phyloP scores from a whole-genome alignment of 2,113 vertebrate genomes.

The Limanda limanda region DNA sequence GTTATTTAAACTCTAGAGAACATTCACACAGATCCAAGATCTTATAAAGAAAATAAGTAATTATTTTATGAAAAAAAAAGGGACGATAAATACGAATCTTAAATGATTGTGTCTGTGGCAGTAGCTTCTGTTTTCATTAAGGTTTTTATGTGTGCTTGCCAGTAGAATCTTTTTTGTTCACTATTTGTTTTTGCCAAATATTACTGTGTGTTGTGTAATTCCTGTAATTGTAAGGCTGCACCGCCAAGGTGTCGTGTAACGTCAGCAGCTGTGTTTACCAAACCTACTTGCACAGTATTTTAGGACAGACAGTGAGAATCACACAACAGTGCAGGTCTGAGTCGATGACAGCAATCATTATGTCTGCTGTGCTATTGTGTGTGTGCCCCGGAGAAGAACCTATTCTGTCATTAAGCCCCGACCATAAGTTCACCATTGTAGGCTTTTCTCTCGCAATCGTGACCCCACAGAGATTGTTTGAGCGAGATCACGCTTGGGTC shows the following conservation, averaged over 20 bases:
- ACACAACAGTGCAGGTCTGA: slow-evolving; percentile 21
- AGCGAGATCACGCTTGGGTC: slow-evolving; percentile 42
- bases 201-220: slow-evolving; percentile 43
- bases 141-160: neutral
- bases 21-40: neutral
- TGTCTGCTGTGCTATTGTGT: slow-evolving; percentile 41
- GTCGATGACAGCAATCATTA: slow-evolving; percentile 52
- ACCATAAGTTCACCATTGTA: slow-evolving; percentile 12
- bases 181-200: slow-evolving; percentile 13
- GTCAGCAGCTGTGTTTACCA: slow-evolving; percentile 31
- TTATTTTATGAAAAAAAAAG: no score
- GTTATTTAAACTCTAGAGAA: no score
- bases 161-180: neutral
- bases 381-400: slow-evolving; percentile 5
- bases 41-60: no score
- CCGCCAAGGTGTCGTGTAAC: slow-evolving; percentile 13
- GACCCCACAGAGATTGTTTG: slow-evolving; percentile 49
- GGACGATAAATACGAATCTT: no score
- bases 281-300: slow-evolving; percentile 33
- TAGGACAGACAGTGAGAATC: slow-evolving; percentile 16
- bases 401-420: slow-evolving; percentile 5
- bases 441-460: slow-evolving; percentile 31
- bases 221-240: slow-evolving; percentile 35
- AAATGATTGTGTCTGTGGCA: neutral
- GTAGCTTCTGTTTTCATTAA: neutral